Base-by-base conservation (phyloP, 2,797 vertebrate species). In the Labeo calbasu region DNA sequence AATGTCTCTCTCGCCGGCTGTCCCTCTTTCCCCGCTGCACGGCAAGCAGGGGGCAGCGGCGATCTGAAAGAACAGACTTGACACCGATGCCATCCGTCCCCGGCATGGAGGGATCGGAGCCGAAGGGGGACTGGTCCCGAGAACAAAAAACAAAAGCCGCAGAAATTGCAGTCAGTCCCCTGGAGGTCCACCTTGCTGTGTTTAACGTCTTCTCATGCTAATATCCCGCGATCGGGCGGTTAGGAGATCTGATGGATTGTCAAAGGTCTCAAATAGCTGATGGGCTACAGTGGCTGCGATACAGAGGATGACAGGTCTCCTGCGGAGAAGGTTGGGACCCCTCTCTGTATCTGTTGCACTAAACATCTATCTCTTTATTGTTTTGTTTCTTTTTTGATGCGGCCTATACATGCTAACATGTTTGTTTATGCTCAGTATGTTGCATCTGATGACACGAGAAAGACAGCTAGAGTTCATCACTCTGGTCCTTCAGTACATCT, bases 11-110 rank as follows among this genome's bases (percentile, higher is more conserved):
- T 84, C 84, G 87, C 89, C 87, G 89, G 90, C 88, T 92, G 88
- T 81, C 86, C 5, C 48, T 81, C 48, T 88, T 82, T 89, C 91
- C 83, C 23, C 71, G 8, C 86, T 79, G 59, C 9, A 5, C 14
- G 48, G 28, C 55, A 83, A 88, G 76, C 72, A 5, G 85, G 89
- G 86, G 83, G 69, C 66, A 77, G 57, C 28, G 75, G 63, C 51
- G 11, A 5, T 83, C 11, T 91, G 89, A 93, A 93, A 93, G 89
- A 88, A 86, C 88, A 89, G 87, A 87, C 81, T 88, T 91, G 92
- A 94, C 92, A 93, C 92, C 86, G 87, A 90, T 92, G 91, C 89
- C 92, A 93, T 94, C 93, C 88, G 93, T 92, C 90, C 93, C 93
- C 89, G 5, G 65, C n/a, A 46, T 72, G 76, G 72, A 75, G 75